Conservation (phyloP, 2,113 vertebrate species). For the Helogale parvula region DNA sequence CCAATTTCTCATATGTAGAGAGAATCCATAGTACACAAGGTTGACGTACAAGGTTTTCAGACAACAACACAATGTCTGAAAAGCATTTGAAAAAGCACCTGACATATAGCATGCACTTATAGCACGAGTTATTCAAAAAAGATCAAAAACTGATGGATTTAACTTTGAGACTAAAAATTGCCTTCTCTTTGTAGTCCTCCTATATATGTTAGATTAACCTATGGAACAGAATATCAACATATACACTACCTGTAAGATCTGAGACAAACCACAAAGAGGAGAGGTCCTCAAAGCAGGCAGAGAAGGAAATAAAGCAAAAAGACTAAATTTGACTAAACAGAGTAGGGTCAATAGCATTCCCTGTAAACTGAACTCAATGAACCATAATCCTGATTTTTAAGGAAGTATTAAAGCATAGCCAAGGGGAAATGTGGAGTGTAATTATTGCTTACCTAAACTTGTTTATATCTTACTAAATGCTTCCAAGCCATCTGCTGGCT, state of each 20-base stretch:
- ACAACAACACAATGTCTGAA: background rate
- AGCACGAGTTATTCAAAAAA: background rate
- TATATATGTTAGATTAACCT: background rate
- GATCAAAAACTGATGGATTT: background rate
- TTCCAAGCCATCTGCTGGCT: background rate
- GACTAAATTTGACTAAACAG: background rate
- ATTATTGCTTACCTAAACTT: background rate
- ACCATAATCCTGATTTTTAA: background rate
- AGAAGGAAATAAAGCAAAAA: background rate
- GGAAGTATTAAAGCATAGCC: background rate
- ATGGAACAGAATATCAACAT: background rate
- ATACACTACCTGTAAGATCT: background rate
- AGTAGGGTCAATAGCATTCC: background rate
- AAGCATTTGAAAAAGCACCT: background rate
- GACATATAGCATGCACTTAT: background rate
- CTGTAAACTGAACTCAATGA: background rate
- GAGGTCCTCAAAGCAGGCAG: background rate
- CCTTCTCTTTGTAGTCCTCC: background rate
- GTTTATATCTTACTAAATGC: background rate
- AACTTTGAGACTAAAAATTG: background rate
- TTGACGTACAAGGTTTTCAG: background rate
- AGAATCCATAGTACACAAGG: background rate
- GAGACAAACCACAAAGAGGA: background rate
- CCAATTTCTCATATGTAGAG: background rate
- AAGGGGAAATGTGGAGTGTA: background rate